A percentile compares a stretch with the other conserved stretches of the same genome.
phyloP scores from a whole-genome alignment of 1,140 invertebrate genomes.

The Vollenhovia emeryi region DNA sequence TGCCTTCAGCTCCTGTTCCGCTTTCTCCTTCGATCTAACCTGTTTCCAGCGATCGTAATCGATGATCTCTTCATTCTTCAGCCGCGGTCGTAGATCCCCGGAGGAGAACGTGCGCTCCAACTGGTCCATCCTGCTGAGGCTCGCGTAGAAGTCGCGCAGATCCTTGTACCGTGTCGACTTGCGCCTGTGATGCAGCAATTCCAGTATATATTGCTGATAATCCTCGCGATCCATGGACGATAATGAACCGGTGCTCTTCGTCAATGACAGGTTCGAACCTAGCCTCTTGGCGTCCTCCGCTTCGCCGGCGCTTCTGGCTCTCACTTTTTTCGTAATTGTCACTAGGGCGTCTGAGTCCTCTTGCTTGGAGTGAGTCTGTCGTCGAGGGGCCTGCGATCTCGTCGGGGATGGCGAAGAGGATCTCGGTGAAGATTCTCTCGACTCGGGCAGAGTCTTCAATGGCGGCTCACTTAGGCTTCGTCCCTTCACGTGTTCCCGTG shows the following conservation, averaged over 20 bases:
- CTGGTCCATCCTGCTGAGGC: constrained; percentile 93
- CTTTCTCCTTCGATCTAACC: constrained; percentile 91
- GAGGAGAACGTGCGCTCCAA: constrained; percentile 91
- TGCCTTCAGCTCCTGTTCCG: constrained; percentile 92
- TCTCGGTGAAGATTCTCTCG: constrained; percentile 76
- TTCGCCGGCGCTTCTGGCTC: constrained; percentile 88
- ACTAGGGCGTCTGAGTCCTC: constrained; percentile 69
- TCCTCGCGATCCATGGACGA: constrained; percentile 86
- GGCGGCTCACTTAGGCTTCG: constrained; percentile 85
- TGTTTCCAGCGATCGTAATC: constrained; percentile 95
- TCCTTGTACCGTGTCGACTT: constrained; percentile 94
- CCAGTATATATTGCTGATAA: constrained; percentile 90
- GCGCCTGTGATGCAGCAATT: constrained; percentile 89
- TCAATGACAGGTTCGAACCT: constrained; percentile 80
- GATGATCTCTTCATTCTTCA: constrained; percentile 91
- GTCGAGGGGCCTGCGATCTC: constrained; percentile 88
- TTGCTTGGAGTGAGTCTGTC: constrained; percentile 86
- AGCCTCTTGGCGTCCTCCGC: constrained; percentile 79
- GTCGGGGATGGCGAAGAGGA: constrained; percentile 86
- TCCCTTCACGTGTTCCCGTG: constrained; percentile 74
- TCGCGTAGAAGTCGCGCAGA: constrained; percentile 94
- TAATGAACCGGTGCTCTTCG: constrained; percentile 84
- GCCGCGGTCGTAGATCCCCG: constrained; percentile 89
- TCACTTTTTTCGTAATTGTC: constrained; percentile 78
- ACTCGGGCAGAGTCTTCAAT: constrained; percentile 72